Base-by-base conservation (phyloP, 2,113 vertebrate species). In the Petaurus breviceps region DNA sequence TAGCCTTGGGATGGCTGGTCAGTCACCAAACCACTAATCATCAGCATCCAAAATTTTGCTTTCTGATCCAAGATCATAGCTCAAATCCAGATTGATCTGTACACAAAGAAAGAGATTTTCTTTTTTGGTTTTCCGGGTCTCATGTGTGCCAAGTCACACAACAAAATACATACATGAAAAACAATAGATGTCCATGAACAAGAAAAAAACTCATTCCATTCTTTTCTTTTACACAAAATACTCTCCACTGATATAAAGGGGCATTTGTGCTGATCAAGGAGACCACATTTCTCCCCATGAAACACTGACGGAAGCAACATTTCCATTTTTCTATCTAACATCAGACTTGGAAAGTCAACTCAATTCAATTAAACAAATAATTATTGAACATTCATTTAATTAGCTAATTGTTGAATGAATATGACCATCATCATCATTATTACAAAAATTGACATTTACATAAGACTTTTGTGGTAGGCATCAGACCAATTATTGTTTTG, bases 91-190 rank as follows among this genome's bases (percentile, higher is more conserved):
- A 23, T 3, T 89, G 77, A 50, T 4, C 23, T 94, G 61, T 12
- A 0, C 92, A 95, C 0, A 2, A 97, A 91, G 61, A 96, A 93
- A 53, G 77, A 61, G 89, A 51, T 8, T 53, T 98, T 97, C 90
- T 97, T 90, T 46, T 94, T 90, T 93, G 96, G n/a, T 90, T 94
- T 94, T 96, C 96, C 94, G 50, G 97, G 95, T 93, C 43, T 43
- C 28, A 8, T 53, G 26, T 92, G 5, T 95, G 96, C 92, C 97
- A 97, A 97, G 93, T 94, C 92, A 97, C 96, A 95, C 22, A 96
- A 94, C 55, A 96, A 95, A 92, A 96, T 95, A 90, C 37, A 93
- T 26, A 93, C 43, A 91, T 31, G 93, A 94, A 98, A 95, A 94
- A 93, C 19, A 97, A 92, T 89, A 93, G 84, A 93, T 97, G 52